These are phyloP conservation scores for Mungos mungo DNA, from an alignment of 2,113 vertebrate species.

Conservation along the genomic window DNA sequence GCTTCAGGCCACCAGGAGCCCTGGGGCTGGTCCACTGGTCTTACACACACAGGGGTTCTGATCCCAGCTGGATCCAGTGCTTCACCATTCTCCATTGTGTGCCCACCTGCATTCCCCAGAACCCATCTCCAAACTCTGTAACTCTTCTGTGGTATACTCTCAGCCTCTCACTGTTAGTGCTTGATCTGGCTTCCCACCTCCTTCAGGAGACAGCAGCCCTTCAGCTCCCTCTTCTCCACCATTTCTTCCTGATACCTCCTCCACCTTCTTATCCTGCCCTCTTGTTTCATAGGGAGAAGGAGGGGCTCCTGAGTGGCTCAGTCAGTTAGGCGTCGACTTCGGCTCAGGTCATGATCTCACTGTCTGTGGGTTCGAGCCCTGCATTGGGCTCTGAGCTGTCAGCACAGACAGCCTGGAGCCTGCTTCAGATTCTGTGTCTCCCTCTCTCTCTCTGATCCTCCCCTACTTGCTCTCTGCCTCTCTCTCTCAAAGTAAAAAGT, in stretches of 20 bases:
- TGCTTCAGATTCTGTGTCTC: no score
- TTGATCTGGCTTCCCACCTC: neutral
- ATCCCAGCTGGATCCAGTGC: neutral
- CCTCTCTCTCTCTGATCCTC: no score
- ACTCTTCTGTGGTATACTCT: neutral
- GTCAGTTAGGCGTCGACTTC: no score
- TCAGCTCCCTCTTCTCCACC: neutral
- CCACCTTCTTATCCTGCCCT: neutral
- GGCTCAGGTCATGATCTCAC: no score
- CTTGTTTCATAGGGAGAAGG: neutral
- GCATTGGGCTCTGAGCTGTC: no score
- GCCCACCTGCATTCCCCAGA: neutral
- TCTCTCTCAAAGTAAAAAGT: no score
- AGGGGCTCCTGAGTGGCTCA: neutral
- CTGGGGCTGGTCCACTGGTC: neutral
- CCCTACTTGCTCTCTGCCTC: no score
- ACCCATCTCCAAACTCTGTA: neutral
- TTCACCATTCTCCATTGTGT: neutral
- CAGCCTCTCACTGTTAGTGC: neutral
- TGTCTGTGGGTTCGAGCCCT: no score
- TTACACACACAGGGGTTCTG: neutral
- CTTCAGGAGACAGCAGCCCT: neutral
- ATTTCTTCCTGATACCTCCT: neutral
- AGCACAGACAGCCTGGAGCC: no score
- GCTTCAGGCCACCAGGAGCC: neutral